Evolutionary conservation across 2,888 invertebrate genomes (phyloP), one percentile per base, ranked within the genome.

Genomic region (Artemia sp.): DNA sequence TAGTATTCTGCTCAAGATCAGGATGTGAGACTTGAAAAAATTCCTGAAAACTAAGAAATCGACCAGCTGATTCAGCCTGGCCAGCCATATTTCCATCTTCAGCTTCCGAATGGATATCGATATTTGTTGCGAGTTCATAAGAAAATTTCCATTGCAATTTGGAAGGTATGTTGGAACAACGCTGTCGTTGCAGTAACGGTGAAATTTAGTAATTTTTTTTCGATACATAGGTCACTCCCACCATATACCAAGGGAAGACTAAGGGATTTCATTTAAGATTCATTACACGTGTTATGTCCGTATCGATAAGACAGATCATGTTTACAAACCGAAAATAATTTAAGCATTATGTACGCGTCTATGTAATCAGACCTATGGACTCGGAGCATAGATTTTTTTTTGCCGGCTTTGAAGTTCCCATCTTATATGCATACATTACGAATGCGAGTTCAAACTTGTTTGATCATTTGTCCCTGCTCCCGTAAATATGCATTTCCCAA

Each of bases 71-170:
- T 90, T 1, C 84, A 87, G 73, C 84, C 86, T 14, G 91, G 92
- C 38, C 83, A 84, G 51, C 89, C 94, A 0, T 97, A 92, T 80
- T 96, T 97, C 80, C 87, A 88, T 76, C 88, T 87, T 0, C 93
- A 96, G 78, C 78, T 96, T 66, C 92, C 95, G 0, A 82, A 85
- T 70, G 86, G 86, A 0, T 85, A 85, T 24, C 85, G 87, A 74
- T 79, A 92, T 7, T 86, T 87, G 73, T 86, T 89, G 12, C 83
- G 86, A 74, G 85, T 90, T 66, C 84, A 84, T 75, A 86, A 86
- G n/a, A 75, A 85, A 87, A 73, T 95, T 96, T 79, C 94, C 95
- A 0, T 78, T 96, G 64, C 92, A 95, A 78, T 96, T 95, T 81
- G 95, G 90, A 70, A 85, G 90, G 85, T 85, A 74, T 72, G 68